These are phyloP conservation scores for Teleogryllus occipitalis DNA, from an alignment of 1,140 invertebrate genomes.

Conservation along the genomic window DNA sequence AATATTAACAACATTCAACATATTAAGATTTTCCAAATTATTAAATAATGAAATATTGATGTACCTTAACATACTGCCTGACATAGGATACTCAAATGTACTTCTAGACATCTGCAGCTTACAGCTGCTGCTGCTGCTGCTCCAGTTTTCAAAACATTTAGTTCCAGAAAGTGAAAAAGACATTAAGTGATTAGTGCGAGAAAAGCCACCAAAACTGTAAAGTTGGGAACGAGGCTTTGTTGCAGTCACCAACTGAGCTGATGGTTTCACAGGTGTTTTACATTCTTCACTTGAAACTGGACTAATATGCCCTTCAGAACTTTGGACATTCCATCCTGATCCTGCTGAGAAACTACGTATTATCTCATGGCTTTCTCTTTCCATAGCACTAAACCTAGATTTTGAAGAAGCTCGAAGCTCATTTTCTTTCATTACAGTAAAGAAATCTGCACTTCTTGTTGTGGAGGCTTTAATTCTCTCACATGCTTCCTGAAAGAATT, in stretches of 20 bases:
- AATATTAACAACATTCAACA: not conserved
- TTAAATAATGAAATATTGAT: not conserved
- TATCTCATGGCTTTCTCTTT: slow-evolving; percentile 12
- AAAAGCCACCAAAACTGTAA: not conserved
- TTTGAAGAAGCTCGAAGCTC: not conserved
- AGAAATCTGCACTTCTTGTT: slow-evolving; percentile 10
- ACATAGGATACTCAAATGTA: slow-evolving; percentile 11
- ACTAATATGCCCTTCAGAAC: too few relatives aligned
- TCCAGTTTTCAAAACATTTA: not conserved
- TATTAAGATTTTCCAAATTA: not conserved
- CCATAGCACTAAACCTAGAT: not conserved
- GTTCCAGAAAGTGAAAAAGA: not conserved
- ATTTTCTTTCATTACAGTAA: slow-evolving; percentile 12
- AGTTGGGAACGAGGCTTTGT: not conserved
- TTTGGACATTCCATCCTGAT: slow-evolving; percentile 7
- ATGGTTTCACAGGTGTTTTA: not conserved
- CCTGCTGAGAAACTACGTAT: slow-evolving; percentile 15
- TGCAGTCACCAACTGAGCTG: not conserved
- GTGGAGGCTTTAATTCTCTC: slow-evolving; percentile 6
- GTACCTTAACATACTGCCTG: slow-evolving; percentile 15
- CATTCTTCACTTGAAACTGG: not conserved
- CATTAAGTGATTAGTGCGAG: not conserved
- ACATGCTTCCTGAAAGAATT: slow-evolving; percentile 15
- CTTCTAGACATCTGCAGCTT: slow-evolving; percentile 20
- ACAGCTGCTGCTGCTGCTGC: slow-evolving; percentile 12